phyloP scores from a whole-genome alignment of 2,888 invertebrate genomes.

The Celastrina argiolus region DNA sequence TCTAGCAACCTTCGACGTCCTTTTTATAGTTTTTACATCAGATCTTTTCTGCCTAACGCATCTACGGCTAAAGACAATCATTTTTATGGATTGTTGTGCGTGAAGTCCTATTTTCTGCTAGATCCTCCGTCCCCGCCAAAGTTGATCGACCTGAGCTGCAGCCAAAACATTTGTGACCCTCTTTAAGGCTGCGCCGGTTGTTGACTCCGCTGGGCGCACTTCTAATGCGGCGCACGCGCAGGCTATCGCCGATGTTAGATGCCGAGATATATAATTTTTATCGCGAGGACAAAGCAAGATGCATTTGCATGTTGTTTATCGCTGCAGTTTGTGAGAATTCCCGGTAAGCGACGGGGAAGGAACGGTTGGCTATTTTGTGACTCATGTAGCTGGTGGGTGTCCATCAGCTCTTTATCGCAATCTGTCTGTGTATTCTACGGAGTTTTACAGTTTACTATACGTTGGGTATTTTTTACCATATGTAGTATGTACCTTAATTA shows the following conservation, averaged over 20 bases:
- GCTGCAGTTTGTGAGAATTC: not conserved
- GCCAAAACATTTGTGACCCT: not conserved
- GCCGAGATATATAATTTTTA: not conserved
- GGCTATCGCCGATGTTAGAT: constrained; percentile 11
- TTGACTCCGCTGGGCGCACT: constrained; percentile 10
- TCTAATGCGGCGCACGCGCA: constrained; percentile 1
- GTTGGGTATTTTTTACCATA: no score
- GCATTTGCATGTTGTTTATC: constrained; percentile 1
- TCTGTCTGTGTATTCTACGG: no score
- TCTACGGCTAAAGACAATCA: no score
- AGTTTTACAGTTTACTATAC: no score
- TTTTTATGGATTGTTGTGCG: not conserved
- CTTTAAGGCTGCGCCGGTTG: constrained; percentile 15
- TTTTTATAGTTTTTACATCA: not conserved
- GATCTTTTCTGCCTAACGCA: not conserved
- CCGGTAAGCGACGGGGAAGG: not conserved
- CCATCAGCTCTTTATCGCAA: no score
- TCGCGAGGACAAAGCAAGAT: constrained; percentile 4
- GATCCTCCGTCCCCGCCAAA: not conserved
- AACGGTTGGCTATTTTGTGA: not conserved
- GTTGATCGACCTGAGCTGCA: constrained; percentile 9
- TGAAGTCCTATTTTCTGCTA: not conserved
- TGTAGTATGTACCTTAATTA: no score
- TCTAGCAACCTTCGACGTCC: not conserved
- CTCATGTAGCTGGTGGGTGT: not conserved